These are phyloP conservation scores for Eurytoma adleriae DNA, from an alignment of 2,888 invertebrate genomes.

Conservation along the genomic window DNA sequence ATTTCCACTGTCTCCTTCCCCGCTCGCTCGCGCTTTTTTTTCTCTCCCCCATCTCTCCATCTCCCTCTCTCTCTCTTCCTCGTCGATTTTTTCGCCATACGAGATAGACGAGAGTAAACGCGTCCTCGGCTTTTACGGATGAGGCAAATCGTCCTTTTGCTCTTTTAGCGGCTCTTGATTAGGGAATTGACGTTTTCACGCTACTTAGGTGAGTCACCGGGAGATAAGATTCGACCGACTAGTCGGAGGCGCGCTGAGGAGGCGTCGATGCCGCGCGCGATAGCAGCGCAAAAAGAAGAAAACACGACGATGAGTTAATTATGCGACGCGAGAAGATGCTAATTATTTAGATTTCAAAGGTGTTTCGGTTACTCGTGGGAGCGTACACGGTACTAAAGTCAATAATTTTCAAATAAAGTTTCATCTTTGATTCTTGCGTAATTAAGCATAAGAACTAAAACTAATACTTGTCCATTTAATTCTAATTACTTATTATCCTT, in stretches of 20 bases:
- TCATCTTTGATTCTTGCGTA: no score
- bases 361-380: neutral
- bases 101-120: slow-evolving; percentile 11
- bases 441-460: no score
- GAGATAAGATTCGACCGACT: slow-evolving; percentile 12
- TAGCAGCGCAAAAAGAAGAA: neutral
- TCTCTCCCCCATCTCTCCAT: neutral
- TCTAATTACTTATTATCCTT: no score
- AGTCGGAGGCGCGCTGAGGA: neutral
- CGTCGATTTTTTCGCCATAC: neutral
- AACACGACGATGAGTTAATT: slow-evolving; percentile 7
- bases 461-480: no score
- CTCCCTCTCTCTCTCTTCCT: neutral
- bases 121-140: neutral
- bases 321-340: neutral
- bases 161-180: slow-evolving; percentile 29
- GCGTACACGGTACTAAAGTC: neutral
- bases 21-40: slow-evolving; percentile 16
- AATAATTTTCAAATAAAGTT: no score
- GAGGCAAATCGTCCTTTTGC: slow-evolving; percentile 1
- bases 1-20: neutral
- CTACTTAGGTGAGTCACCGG: slow-evolving; percentile 6
- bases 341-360: neutral
- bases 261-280: slow-evolving; percentile 7
- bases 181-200: slow-evolving; percentile 42